Conservation (phyloP, 2,888 invertebrate species). For the Himalopsyche japonica region DNA sequence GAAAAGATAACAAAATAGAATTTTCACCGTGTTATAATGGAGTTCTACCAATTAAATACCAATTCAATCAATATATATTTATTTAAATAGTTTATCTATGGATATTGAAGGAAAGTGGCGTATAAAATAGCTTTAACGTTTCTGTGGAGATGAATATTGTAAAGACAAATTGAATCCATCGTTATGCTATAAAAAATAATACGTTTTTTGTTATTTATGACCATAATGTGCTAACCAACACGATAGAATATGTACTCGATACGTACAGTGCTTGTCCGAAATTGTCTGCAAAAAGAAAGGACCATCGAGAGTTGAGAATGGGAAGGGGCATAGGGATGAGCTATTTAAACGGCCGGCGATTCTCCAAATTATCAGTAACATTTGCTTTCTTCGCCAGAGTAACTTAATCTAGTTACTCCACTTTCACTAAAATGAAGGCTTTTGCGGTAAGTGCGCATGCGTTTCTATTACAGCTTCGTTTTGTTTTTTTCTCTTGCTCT, state of each 20-base stretch:
- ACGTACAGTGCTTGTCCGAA: background rate
- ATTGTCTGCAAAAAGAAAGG: slow-evolving; percentile 32
- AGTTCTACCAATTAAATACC: too few species aligned
- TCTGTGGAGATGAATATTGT: background rate
- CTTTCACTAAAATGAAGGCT: slow-evolving; percentile 54
- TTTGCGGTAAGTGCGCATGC: slow-evolving; percentile 57
- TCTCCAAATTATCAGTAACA: slow-evolving; percentile 23
- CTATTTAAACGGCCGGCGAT: slow-evolving; percentile 30
- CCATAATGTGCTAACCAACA: background rate
- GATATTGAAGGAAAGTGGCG: background rate
- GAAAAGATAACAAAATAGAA: too few species aligned
- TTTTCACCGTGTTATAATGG: too few species aligned
- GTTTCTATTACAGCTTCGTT: slow-evolving; percentile 35
- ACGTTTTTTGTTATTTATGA: background rate
- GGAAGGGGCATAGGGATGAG: slow-evolving; percentile 32
- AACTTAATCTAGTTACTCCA: slow-evolving; percentile 30
- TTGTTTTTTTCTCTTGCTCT: background rate
- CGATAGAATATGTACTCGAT: background rate
- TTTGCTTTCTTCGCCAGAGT: slow-evolving; percentile 31
- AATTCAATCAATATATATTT: too few species aligned
- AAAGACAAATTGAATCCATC: background rate
- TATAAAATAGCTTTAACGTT: background rate
- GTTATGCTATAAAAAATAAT: background rate
- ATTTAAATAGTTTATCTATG: background rate
- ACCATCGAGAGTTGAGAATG: slow-evolving; percentile 19